Base-by-base conservation (phyloP, 2,113 vertebrate genomes). In the Bombycilla garrulus region DNA sequence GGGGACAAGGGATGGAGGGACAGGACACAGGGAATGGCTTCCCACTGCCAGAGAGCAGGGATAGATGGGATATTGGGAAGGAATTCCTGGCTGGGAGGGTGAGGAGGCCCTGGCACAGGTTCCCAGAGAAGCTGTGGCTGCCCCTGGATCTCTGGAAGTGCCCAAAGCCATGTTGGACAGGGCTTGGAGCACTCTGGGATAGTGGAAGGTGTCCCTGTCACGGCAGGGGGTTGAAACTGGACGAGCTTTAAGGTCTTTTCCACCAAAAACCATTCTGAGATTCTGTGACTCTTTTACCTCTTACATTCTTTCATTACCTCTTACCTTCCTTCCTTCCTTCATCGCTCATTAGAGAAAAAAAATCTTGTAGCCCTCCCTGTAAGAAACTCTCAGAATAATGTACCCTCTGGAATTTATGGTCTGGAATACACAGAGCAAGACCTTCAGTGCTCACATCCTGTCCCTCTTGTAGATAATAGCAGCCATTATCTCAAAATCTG, bases 81-180 rank as follows among this genome's bases (percentile, higher is more conserved):
- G 5, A 36, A 81, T 57, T 73, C 1, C 0, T 36, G 0, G 0
- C 35, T 65, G 25, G 0, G 50, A 64, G 35, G 5, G 9, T 8
- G 9, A 9, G 0, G 1, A 56, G 9, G 9, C 6, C 15, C n/a
- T 40, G 42, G 26, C 3, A 65, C 3, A 20, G 44, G 0, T 33
- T 1, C 10, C 31, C 60, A 58, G 33, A 51, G 51, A 0, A 66
- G 51, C 26, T 81, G 36, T 45, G 33, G 51, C 19, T 81, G 28
- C 10, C 13, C 19, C 23, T 45, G 40, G 11, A 66, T 58, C 60
- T 33, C 28, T 73, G 58, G 44, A 0, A 66, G 23, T 74, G 61
- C 2, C 33, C 69, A 29, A 53, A 20, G 33, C 28, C 45, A 38
- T n/a, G 44, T 0, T 53, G 67, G 60, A 65, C 0, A 0, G 12